A percentile compares a stretch with the other conserved stretches of the same genome.
Evolutionary conservation across 2,888 invertebrate genomes (phyloP).

Genomic region (Polymixis flavicincta): DNA sequence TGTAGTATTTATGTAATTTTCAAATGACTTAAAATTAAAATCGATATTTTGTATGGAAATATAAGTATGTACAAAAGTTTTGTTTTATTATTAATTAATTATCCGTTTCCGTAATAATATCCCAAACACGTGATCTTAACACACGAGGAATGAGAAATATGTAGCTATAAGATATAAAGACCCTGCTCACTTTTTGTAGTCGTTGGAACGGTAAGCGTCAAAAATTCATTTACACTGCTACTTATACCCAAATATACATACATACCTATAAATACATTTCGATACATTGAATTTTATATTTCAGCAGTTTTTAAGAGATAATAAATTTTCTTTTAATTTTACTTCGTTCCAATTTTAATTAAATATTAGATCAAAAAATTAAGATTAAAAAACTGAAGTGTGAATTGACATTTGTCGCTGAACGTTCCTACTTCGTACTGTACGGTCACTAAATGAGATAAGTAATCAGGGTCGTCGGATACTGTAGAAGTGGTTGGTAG

Average conservation of each 20-base stretch:
- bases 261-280: background rate
- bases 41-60: slow-evolving; percentile 82
- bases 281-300: background rate
- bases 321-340: background rate
- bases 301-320: too few relatives aligned
- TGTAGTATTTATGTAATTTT: slow-evolving; percentile 73
- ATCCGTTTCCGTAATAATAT: too few relatives aligned
- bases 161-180: too few relatives aligned
- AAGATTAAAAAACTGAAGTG: background rate
- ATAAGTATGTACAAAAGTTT: slow-evolving; percentile 69
- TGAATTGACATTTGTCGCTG: background rate
- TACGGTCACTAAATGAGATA: too few relatives aligned
- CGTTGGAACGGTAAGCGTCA: background rate
- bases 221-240: background rate
- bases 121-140: background rate
- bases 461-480: too few relatives aligned
- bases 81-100: slow-evolving; percentile 19
- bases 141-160: too few relatives aligned
- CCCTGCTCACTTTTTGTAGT: background rate
- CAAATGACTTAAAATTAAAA: slow-evolving; percentile 71
- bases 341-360: background rate
- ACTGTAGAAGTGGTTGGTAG: too few relatives aligned
- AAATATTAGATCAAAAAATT: background rate
- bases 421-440: background rate
- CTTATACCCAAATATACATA: background rate